Conservation (phyloP, 2,113 vertebrate species). For the Rhipidura dahli region DNA sequence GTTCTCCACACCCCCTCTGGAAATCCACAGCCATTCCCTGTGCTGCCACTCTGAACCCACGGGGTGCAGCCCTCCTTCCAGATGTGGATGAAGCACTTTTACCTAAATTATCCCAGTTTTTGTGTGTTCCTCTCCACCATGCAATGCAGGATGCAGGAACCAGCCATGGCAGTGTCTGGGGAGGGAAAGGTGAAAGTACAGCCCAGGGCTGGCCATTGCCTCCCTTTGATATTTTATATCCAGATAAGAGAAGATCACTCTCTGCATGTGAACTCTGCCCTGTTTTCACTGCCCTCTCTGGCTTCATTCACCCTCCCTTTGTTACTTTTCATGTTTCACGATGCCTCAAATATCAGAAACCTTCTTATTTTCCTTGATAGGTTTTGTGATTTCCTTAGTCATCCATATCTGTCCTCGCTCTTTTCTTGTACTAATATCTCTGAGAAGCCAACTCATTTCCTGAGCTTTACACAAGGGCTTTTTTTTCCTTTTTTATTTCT, state of each 20-base stretch:
- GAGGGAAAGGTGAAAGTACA: background rate
- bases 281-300: background rate
- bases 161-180: background rate
- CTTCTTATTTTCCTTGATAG: background rate
- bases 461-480: slow-evolving; percentile 25
- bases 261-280: background rate
- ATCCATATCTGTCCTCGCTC: slow-evolving; percentile 2
- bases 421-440: slow-evolving; percentile 9
- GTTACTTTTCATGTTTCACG: background rate
- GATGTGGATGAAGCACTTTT: background rate
- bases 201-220: background rate
- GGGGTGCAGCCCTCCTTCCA: background rate
- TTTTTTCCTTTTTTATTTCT: slow-evolving; percentile 10
- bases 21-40: background rate
- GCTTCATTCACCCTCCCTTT: background rate
- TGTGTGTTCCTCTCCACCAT: accelerated
- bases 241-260: background rate
- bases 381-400: slow-evolving; percentile 40
- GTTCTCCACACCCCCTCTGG: accelerated
- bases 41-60: background rate
- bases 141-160: accelerated
- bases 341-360: background rate
- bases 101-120: background rate
- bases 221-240: background rate
- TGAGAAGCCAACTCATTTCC: slow-evolving; percentile 54